These are phyloP conservation scores for Pampus argenteus DNA, from an alignment of 2,797 vertebrate species.

Conservation along the genomic window DNA sequence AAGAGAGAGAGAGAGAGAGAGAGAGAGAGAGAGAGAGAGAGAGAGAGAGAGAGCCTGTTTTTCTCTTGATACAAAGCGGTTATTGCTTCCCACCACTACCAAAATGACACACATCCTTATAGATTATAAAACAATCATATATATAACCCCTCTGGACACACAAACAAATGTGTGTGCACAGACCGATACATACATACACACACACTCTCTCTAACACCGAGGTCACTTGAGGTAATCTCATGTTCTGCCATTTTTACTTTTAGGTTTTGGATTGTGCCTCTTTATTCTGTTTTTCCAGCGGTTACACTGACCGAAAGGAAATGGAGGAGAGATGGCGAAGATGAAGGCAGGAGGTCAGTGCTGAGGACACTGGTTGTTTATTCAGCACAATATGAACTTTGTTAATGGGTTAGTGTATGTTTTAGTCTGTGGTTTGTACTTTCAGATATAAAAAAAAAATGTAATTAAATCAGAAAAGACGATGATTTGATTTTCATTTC, in stretches of 20 bases:
- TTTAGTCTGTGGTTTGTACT: background rate
- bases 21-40: slow-evolving; percentile 13
- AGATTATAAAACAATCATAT: slow-evolving; percentile 66
- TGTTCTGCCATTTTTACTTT: slow-evolving; percentile 64
- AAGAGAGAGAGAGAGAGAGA: slow-evolving; percentile 11
- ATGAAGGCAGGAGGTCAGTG: slow-evolving; percentile 51
- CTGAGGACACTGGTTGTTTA: slow-evolving; percentile 41
- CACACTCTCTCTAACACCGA: slow-evolving; percentile 36
- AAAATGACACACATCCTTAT: slow-evolving; percentile 63
- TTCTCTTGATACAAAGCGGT: slow-evolving; percentile 62
- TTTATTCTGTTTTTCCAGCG: slow-evolving; percentile 75
- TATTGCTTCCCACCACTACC: slow-evolving; percentile 66
- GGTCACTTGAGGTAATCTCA: slow-evolving; percentile 69
- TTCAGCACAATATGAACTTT: slow-evolving; percentile 10
- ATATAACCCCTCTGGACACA: slow-evolving; percentile 45
- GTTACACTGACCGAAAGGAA: slow-evolving; percentile 65
- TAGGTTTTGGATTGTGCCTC: slow-evolving; percentile 61
- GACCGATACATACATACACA: slow-evolving; percentile 21
- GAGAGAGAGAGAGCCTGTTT: slow-evolving; percentile 37
- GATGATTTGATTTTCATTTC: background rate
- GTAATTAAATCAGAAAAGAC: background rate
- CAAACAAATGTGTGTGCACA: slow-evolving; percentile 42
- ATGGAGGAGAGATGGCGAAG: slow-evolving; percentile 43
- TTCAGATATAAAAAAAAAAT: slow-evolving; percentile 8
- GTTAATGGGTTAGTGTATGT: background rate